Conservation (phyloP, 2,888 invertebrate genomes). For the Andrena haemorrhoa region DNA sequence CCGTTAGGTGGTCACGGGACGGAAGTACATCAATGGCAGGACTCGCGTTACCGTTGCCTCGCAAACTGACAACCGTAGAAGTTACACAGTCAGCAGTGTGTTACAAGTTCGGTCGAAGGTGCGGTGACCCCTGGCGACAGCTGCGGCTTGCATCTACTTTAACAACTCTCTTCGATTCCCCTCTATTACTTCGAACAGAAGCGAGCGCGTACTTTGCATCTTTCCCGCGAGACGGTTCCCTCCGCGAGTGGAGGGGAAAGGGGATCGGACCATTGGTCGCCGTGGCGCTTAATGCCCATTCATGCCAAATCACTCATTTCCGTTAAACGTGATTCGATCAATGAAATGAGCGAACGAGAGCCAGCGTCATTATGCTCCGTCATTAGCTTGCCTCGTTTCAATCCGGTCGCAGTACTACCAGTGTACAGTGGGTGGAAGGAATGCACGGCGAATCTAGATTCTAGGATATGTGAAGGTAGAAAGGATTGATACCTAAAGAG, state of each 20-base stretch:
- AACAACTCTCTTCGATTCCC: not conserved
- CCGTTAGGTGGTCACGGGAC: slow-evolving; percentile 65
- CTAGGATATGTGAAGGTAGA: no score
- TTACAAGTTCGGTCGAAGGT: slow-evolving; percentile 45
- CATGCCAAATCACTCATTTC: slow-evolving; percentile 22
- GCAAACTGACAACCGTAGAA: slow-evolving; percentile 63
- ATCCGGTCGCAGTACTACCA: not conserved
- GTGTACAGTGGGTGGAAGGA: no score
- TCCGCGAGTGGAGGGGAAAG: no score
- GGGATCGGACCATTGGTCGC: not conserved
- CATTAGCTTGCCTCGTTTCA: slow-evolving; percentile 10
- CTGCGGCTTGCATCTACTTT: slow-evolving; percentile 1
- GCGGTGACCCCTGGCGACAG: slow-evolving; percentile 51
- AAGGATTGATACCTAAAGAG: no score
- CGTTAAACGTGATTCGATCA: slow-evolving; percentile 24
- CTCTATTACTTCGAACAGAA: not conserved
- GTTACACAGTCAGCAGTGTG: slow-evolving; percentile 45
- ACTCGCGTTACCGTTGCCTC: slow-evolving; percentile 57
- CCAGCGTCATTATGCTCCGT: slow-evolving; percentile 3
- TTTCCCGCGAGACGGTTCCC: not conserved
- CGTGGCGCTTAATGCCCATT: not conserved
- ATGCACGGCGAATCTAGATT: no score
- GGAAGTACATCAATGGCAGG: slow-evolving; percentile 63
- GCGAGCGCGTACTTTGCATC: not conserved
- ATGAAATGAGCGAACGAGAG: slow-evolving; percentile 13